phyloP scores from a whole-genome alignment of 2,113 vertebrate species.

The Nestor notabilis region DNA sequence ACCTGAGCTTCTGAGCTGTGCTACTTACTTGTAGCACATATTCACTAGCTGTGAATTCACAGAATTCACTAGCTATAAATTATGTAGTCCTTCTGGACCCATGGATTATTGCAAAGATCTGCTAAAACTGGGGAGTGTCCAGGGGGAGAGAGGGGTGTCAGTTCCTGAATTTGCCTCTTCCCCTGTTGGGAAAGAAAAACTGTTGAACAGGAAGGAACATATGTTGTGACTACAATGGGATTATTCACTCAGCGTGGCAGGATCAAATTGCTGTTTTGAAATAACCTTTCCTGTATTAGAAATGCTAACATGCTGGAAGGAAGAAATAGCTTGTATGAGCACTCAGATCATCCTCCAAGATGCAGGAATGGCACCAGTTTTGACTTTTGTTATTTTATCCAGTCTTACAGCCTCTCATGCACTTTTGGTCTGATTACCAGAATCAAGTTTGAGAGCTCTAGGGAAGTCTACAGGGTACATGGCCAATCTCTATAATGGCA shows the following conservation, averaged over 20 bases:
- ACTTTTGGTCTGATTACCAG: neutral
- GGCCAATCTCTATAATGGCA: neutral
- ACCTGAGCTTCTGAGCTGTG: neutral
- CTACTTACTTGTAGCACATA: neutral
- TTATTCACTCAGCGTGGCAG: neutral
- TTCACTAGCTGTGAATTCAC: no score
- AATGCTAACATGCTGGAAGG: neutral
- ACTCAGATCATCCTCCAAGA: neutral
- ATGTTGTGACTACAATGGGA: neutral
- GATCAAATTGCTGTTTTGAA: slow-evolving; percentile 29
- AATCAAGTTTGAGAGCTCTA: neutral
- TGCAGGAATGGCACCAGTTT: neutral
- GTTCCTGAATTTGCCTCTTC: neutral
- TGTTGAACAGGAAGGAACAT: neutral
- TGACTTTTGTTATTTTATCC: neutral
- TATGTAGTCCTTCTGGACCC: neutral
- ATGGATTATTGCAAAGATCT: neutral
- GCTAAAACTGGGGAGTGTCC: neutral
- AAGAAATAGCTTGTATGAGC: neutral
- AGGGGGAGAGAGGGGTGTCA: accelerated
- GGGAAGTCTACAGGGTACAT: neutral
- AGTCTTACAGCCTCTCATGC: neutral
- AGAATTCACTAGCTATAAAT: neutral
- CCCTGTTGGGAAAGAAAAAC: neutral
- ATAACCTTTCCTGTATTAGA: neutral